Conservation (phyloP, 2,113 vertebrate species). For the Rhadina sibilatrix region DNA sequence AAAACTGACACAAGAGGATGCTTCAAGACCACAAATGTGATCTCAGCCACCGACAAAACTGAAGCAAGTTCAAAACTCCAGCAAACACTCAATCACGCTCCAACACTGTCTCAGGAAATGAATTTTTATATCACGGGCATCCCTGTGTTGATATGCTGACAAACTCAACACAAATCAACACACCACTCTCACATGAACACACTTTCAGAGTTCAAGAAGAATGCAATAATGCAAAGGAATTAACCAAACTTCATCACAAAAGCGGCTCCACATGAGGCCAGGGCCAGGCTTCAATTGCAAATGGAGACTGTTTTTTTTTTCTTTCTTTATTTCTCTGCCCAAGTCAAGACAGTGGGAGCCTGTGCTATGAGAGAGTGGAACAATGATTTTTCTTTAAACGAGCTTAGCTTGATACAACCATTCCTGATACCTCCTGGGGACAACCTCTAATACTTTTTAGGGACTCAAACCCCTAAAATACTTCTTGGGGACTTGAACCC, state of each 20-base stretch:
- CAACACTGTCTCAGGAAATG: background rate
- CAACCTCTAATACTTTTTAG: background rate
- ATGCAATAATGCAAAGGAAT: background rate
- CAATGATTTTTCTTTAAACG: background rate
- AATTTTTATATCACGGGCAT: background rate
- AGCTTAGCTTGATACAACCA: background rate
- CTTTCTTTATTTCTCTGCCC: background rate
- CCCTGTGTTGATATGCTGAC: background rate
- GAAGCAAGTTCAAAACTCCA: background rate
- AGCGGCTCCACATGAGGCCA: fast-evolving
- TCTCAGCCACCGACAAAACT: background rate
- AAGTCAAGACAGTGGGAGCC: background rate
- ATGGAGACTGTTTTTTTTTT: no score
- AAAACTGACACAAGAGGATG: background rate
- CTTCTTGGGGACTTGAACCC: background rate
- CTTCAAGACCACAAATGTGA: background rate
- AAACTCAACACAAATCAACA: background rate
- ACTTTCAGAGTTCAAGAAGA: background rate
- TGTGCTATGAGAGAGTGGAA: background rate
- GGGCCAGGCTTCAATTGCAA: background rate
- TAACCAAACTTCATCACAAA: background rate
- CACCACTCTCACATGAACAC: background rate
- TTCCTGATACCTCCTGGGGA: background rate
- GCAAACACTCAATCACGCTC: background rate
- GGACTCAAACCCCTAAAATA: background rate